A percentile compares a stretch with the other conserved stretches of the same genome.
Evolutionary conservation across 2,113 vertebrate genomes (phyloP).

Genomic region (Paramormyrops kingsleyae): DNA sequence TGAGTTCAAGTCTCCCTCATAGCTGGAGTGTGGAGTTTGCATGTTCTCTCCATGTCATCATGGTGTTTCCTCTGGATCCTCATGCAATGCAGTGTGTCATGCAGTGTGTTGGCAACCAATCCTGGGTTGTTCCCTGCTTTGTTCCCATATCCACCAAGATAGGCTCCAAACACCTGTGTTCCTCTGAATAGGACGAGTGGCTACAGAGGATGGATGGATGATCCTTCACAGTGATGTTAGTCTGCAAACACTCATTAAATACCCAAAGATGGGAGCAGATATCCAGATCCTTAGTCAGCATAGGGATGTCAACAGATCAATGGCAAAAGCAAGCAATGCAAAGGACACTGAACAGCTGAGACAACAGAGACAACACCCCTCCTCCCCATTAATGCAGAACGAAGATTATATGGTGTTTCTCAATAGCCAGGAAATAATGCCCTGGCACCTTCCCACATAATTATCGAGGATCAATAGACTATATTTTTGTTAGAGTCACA

Average conservation of each 20-base stretch:
- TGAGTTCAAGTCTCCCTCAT: too few species aligned
- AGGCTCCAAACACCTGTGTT: background rate
- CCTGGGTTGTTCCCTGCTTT: background rate
- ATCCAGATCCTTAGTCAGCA: background rate
- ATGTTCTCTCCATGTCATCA: background rate
- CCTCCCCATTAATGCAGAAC: background rate
- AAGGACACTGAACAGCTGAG: background rate
- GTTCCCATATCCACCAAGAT: background rate
- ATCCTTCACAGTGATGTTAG: background rate
- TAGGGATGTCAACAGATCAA: background rate
- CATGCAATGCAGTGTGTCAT: too few species aligned
- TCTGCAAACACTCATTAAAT: background rate
- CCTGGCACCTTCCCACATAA: background rate
- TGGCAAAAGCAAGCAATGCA: background rate
- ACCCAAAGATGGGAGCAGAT: background rate
- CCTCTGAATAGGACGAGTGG: background rate
- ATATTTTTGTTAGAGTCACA: background rate
- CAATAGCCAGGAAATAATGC: background rate
- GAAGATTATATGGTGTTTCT: background rate
- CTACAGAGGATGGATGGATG: background rate
- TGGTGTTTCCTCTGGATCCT: background rate
- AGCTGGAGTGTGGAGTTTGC: background rate
- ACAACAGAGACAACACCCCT: background rate
- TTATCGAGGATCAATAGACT: background rate
- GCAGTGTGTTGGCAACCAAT: background rate